Percentiles rank a stretch among this genome's conserved stretches.
Evolutionary conservation across 2,888 invertebrate species (phyloP).

Genomic region (Drosophila paranaensis): DNA sequence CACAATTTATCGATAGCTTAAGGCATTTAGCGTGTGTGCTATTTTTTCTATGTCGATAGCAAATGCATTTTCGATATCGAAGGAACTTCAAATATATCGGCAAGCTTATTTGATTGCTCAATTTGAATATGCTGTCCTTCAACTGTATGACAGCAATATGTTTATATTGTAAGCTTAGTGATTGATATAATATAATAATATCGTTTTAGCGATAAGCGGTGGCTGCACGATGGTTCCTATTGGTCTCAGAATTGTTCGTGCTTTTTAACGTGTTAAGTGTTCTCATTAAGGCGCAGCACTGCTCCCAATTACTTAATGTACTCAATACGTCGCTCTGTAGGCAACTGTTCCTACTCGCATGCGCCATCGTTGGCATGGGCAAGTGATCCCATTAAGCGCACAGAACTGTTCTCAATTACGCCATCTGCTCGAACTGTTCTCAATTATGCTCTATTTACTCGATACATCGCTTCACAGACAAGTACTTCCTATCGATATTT

Average conservation of each 20-base stretch:
- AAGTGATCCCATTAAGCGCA: neutral
- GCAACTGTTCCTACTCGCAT: too few species aligned
- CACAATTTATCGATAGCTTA: neutral
- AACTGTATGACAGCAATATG: too few species aligned
- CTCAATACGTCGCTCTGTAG: neutral
- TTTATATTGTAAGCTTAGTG: too few species aligned
- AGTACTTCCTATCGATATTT: neutral
- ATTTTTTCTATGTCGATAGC: constrained; percentile 1
- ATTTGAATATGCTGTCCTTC: too few species aligned
- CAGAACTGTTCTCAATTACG: neutral
- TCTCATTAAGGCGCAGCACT: neutral
- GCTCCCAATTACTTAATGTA: neutral
- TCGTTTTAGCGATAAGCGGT: neutral
- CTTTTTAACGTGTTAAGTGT: neutral
- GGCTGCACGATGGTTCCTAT: neutral
- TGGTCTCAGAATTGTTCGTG: neutral
- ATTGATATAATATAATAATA: neutral
- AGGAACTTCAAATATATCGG: neutral
- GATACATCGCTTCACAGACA: too few species aligned
- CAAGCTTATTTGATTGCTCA: too few species aligned
- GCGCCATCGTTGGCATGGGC: too few species aligned
- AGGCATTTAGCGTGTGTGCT: neutral
- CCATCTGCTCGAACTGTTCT: neutral
- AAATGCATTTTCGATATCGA: neutral
- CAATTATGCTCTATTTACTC: too few species aligned